Percentiles rank a stretch among this genome's conserved stretches.
Conservation (phyloP, 64 coral and sea anemone species). For the Montipora efflorescens region DNA sequence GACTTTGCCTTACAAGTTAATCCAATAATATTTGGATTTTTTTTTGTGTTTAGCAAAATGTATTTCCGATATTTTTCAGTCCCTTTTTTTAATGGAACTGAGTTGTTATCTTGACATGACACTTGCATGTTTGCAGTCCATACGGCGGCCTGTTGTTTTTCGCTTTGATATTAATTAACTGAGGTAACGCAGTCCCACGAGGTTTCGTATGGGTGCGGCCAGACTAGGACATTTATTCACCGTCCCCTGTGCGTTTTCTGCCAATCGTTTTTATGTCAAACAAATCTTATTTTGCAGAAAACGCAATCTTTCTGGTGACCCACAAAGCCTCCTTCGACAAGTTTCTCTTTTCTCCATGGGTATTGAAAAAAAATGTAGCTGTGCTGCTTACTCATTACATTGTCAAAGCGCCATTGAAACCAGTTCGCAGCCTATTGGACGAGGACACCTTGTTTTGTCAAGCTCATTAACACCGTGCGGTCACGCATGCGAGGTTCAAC, state of each 20-base stretch:
- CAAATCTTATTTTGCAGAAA: neutral
- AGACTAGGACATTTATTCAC: neutral
- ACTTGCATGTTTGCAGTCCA: neutral
- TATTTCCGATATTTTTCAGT: no score
- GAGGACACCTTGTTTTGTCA: constrained; percentile 53
- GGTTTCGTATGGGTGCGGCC: neutral
- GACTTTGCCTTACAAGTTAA: no score
- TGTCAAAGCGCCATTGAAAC: constrained; percentile 6
- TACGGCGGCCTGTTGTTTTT: neutral
- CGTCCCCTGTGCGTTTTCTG: neutral
- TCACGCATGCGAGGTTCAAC: constrained; percentile 7
- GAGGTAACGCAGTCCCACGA: neutral
- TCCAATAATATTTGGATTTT: no score
- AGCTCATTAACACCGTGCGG: neutral
- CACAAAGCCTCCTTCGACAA: neutral
- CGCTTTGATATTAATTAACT: no score
- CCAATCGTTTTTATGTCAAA: neutral
- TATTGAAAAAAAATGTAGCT: neutral
- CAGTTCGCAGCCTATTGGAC: constrained; percentile 15
- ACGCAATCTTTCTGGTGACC: neutral
- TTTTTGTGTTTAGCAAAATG: no score
- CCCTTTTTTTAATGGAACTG: no score
- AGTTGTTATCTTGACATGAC: no score
- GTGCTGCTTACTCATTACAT: constrained; percentile 1
- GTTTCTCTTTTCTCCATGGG: neutral